Evolutionary conservation across 2,113 vertebrate species (phyloP).

Genomic region (Balaeniceps rex): DNA sequence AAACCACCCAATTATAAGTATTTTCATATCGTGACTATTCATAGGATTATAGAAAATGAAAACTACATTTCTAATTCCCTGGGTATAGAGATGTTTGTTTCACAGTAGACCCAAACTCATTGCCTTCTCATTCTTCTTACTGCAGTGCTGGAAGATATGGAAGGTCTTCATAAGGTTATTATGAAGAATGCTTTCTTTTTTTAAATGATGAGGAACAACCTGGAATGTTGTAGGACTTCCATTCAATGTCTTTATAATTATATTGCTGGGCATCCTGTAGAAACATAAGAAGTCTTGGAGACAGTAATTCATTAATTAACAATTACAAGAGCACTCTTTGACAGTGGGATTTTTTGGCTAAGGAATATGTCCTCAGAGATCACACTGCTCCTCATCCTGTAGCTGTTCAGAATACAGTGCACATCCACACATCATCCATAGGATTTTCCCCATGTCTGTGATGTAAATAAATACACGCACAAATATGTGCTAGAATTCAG

Average conservation of each 20-base stretch:
- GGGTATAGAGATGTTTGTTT: slow-evolving; percentile 22
- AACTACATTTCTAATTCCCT: background rate
- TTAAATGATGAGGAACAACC: background rate
- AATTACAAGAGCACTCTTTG: background rate
- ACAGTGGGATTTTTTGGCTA: background rate
- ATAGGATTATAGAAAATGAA: background rate
- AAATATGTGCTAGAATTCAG: background rate
- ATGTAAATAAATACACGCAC: background rate
- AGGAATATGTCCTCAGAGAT: background rate
- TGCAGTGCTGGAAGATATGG: background rate
- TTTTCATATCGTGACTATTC: background rate
- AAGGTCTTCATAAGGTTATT: background rate
- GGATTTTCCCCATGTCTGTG: background rate
- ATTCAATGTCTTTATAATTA: background rate
- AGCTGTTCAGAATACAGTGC: background rate
- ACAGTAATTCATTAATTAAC: background rate
- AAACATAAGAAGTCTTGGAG: background rate
- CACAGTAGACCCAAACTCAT: background rate
- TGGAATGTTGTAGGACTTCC: background rate
- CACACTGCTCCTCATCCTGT: background rate
- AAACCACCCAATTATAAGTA: background rate
- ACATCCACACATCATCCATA: no score
- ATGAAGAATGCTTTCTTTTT: background rate
- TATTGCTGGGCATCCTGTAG: background rate
- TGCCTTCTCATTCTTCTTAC: background rate